Evolutionary conservation across 2,113 vertebrate genomes (phyloP).

Genomic region (Pangasianodon hypophthalmus): DNA sequence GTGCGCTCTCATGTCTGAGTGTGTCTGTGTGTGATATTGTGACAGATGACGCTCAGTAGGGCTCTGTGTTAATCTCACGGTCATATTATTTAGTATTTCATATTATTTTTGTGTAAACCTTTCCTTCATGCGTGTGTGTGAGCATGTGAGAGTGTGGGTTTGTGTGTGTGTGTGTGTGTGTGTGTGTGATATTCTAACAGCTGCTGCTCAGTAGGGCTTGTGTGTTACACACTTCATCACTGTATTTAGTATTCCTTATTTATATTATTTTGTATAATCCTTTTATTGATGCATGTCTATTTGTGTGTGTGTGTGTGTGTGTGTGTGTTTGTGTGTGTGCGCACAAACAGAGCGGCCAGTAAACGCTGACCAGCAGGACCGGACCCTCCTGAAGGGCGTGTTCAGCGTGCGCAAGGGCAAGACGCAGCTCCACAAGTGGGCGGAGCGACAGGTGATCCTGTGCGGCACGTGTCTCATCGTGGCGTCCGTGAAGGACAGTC

Average conservation of each 20-base stretch:
- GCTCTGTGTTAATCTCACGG: no score
- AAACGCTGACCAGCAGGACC: slow-evolving; percentile 80
- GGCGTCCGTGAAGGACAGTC: slow-evolving; percentile 93
- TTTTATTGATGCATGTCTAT: background rate
- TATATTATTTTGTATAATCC: background rate
- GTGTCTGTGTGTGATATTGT: no score
- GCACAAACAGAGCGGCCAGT: slow-evolving; percentile 67
- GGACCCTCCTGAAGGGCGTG: slow-evolving; percentile 86
- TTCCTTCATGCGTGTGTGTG: no score
- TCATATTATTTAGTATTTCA: no score
- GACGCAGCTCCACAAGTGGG: slow-evolving; percentile 97
- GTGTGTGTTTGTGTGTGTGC: slow-evolving; percentile 15
- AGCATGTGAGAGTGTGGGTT: background rate
- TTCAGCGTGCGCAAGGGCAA: slow-evolving; percentile 94
- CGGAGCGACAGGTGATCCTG: slow-evolving; percentile 90
- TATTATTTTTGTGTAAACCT: no score
- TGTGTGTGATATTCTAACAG: slow-evolving; percentile 22
- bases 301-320: slow-evolving; percentile 12
- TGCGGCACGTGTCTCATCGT: slow-evolving; percentile 95
- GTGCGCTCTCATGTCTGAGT: no score
- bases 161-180: slow-evolving; percentile 17
- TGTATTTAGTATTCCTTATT: background rate
- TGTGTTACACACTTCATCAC: background rate
- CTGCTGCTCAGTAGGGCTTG: slow-evolving; percentile 4
- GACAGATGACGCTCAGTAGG: no score